Conservation (phyloP, 2,113 vertebrate genomes). For the Indicator maculatus region DNA sequence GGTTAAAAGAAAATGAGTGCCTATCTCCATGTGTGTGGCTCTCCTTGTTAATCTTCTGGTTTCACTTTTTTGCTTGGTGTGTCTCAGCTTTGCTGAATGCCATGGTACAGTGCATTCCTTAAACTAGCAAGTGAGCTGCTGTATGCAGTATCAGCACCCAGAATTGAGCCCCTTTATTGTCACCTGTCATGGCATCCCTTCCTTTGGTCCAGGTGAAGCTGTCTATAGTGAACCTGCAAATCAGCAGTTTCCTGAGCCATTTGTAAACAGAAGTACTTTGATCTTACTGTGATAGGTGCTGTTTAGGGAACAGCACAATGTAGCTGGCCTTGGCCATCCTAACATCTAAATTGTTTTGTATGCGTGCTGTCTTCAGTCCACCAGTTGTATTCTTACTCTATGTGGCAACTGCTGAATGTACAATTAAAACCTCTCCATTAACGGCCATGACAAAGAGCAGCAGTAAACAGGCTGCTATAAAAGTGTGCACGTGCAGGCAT, state of each 20-base stretch:
- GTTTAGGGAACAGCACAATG: accelerated
- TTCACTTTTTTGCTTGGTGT: not conserved
- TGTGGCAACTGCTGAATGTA: not conserved
- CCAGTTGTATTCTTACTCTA: not conserved
- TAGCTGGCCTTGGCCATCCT: not conserved
- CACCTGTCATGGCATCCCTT: not conserved
- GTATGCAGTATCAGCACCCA: accelerated
- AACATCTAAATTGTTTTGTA: not conserved
- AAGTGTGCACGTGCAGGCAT: not conserved
- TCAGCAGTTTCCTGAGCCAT: not conserved
- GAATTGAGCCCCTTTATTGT: not conserved
- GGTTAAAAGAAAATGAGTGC: constrained; percentile 6
- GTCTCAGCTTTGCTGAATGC: not conserved
- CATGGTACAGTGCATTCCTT: not conserved
- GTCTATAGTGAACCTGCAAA: not conserved
- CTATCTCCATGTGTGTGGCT: not conserved
- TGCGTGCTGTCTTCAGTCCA: not conserved
- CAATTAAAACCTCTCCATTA: not conserved
- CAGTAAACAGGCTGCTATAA: not conserved
- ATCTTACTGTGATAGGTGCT: not conserved
- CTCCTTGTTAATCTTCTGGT: not conserved
- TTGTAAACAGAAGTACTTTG: not conserved
- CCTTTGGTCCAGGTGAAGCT: not conserved
- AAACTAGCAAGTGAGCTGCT: accelerated
- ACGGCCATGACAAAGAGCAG: not conserved